phyloP scores from a whole-genome alignment of 2,888 invertebrate species.

The Cephalotes varians region DNA sequence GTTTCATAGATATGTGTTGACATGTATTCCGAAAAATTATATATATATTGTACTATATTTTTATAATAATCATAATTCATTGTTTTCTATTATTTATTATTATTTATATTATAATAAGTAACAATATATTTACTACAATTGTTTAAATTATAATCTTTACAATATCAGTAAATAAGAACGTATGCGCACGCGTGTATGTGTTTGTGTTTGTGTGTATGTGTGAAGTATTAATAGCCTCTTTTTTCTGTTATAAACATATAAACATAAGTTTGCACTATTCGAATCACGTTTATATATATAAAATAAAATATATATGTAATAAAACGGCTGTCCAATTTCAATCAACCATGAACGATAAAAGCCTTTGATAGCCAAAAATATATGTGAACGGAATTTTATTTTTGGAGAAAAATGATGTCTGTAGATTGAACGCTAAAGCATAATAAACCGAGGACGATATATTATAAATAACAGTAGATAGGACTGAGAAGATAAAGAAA shows the following conservation, averaged over 20 bases:
- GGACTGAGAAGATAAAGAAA: constrained; percentile 49
- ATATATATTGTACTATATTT: not conserved
- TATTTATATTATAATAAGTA: not conserved
- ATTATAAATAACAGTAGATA: constrained; percentile 58
- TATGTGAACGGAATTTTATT: constrained; percentile 51
- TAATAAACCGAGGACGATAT: constrained; percentile 51
- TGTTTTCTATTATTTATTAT: not conserved
- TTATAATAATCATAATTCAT: not conserved
- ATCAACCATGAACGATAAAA: constrained; percentile 54
- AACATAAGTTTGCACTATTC: not conserved
- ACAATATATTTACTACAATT: not conserved
- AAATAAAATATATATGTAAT: constrained; percentile 18
- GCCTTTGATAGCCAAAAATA: constrained; percentile 45
- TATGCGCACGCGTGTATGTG: no score
- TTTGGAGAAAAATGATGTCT: constrained; percentile 48
- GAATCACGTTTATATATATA: constrained; percentile 15
- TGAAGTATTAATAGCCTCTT: not conserved
- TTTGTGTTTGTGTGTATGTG: not conserved
- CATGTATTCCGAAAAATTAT: constrained; percentile 1
- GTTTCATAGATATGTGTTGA: not conserved
- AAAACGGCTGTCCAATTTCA: constrained; percentile 32
- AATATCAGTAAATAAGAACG: not conserved
- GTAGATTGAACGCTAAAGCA: constrained; percentile 53
- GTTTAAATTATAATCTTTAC: not conserved
- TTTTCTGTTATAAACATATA: not conserved